Evolutionary conservation across 2,113 vertebrate species (phyloP).

Genomic region (Columba livia): DNA sequence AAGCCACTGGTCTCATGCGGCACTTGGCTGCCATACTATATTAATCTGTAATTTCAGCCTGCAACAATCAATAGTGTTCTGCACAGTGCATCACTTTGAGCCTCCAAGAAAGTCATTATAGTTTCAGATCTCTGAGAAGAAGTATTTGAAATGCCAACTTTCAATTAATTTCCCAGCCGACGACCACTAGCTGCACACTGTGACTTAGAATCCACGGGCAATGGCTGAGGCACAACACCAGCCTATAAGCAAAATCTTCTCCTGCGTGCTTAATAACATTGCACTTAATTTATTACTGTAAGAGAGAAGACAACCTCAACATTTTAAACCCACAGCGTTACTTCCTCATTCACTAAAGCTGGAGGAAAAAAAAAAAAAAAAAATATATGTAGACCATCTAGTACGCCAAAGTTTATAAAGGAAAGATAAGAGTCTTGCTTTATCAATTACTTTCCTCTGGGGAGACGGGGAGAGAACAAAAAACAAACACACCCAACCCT

Average conservation of each 20-base stretch:
- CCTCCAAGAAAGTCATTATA: neutral
- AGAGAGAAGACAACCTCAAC: fast-evolving
- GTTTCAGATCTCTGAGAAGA: neutral
- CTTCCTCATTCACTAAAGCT: neutral
- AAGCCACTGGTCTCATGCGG: fast-evolving
- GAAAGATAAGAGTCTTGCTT: neutral
- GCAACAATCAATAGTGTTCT: neutral
- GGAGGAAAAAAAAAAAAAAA: neutral
- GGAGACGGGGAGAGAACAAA: neutral
- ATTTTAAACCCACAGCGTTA: neutral
- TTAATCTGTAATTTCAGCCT: neutral
- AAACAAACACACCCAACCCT: neutral
- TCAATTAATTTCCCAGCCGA: neutral
- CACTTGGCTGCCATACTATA: neutral
- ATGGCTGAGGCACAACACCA: neutral
- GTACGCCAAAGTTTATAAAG: neutral
- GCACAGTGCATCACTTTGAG: neutral
- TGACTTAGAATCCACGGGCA: neutral
- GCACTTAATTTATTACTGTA: neutral
- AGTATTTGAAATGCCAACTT: neutral
- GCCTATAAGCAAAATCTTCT: neutral
- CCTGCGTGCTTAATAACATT: neutral
- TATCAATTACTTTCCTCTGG: neutral
- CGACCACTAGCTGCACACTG: neutral
- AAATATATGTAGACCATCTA: neutral